phyloP scores from a whole-genome alignment of 2,797 vertebrate species.

The Discoglossus pictus region DNA sequence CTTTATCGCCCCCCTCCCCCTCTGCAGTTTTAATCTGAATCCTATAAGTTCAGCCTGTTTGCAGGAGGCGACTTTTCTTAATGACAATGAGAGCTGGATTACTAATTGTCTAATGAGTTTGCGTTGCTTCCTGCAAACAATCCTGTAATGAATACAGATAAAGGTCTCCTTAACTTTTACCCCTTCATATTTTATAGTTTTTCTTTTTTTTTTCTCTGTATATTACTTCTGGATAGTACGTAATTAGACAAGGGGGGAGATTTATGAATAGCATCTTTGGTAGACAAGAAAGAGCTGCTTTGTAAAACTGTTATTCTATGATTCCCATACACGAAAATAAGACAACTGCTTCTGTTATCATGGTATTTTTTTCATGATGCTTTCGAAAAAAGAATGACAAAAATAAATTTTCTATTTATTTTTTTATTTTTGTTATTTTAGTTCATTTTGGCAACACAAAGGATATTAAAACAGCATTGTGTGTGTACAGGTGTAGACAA shows the following conservation, averaged over 20 bases:
- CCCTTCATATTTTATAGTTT: conserved; percentile 30
- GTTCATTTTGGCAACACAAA: too few relatives aligned
- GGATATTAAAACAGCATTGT: too few relatives aligned
- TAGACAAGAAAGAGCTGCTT: conserved; percentile 53
- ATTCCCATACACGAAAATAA: conserved; percentile 49
- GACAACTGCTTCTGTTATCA: too few relatives aligned
- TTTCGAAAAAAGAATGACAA: too few relatives aligned
- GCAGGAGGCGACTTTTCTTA: conserved; percentile 61
- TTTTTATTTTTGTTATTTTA: too few relatives aligned
- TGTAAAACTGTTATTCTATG: conserved; percentile 57
- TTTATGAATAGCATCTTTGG: conserved; percentile 25
- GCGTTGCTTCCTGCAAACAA: conserved; percentile 49
- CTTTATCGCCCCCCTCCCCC: conserved; percentile 38
- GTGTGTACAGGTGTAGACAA: too few relatives aligned
- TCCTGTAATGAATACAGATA: conserved; percentile 43
- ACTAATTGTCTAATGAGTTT: conserved; percentile 68
- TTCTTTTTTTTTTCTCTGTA: conserved; percentile 48
- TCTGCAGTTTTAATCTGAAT: conserved; percentile 69
- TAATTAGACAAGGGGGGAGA: conserved; percentile 24
- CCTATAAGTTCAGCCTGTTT: conserved; percentile 68
- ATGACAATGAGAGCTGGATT: conserved; percentile 67
- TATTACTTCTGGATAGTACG: conserved; percentile 26
- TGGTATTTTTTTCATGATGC: too few relatives aligned
- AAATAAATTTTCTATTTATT: too few relatives aligned
- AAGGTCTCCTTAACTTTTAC: conserved; percentile 7